These are phyloP conservation scores for Hydra vulgaris DNA, from an alignment of 30 jellyfish, hydroid and myxozoan genomes.

Conservation along the genomic window DNA sequence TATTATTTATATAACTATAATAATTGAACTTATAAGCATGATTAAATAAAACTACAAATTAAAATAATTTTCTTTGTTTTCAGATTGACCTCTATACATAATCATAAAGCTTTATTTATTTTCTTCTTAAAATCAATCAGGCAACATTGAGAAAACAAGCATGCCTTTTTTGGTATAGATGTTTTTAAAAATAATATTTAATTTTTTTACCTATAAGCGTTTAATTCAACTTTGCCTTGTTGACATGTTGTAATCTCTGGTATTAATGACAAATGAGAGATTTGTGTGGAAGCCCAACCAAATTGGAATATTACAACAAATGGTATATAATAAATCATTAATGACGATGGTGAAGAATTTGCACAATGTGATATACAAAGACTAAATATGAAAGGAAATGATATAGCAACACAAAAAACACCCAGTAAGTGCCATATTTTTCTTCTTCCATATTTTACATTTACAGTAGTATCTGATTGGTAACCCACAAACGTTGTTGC, in stretches of 20 bases:
- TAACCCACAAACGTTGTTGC: constrained; percentile 86
- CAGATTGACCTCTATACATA: too few relatives aligned
- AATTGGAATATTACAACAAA: constrained; percentile 69
- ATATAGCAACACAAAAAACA: constrained; percentile 49
- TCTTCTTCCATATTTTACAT: constrained; percentile 60
- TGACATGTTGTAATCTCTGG: constrained; percentile 70
- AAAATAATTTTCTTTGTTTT: too few relatives aligned
- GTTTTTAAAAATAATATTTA: neutral
- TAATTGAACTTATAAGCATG: too few relatives aligned
- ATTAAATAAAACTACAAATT: too few relatives aligned
- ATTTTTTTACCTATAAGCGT: constrained; percentile 58
- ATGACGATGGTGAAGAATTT: constrained; percentile 49
- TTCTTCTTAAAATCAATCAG: too few relatives aligned
- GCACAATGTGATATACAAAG: constrained; percentile 51
- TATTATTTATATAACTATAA: too few relatives aligned
- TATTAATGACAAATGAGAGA: constrained; percentile 71
- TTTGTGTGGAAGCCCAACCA: constrained; percentile 98
- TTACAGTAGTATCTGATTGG: constrained; percentile 55
- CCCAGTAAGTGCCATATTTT: constrained; percentile 86
- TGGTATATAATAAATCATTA: constrained; percentile 64
- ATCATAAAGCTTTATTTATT: too few relatives aligned
- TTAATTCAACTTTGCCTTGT: constrained; percentile 53
- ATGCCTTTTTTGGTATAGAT: too few relatives aligned
- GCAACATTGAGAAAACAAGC: too few relatives aligned
- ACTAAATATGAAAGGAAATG: constrained; percentile 75